A percentile compares a stretch with the other conserved stretches of the same genome.
These are phyloP conservation scores for Leptinotarsa lineolata DNA, from an alignment of 1,140 invertebrate species.

Conservation along the genomic window DNA sequence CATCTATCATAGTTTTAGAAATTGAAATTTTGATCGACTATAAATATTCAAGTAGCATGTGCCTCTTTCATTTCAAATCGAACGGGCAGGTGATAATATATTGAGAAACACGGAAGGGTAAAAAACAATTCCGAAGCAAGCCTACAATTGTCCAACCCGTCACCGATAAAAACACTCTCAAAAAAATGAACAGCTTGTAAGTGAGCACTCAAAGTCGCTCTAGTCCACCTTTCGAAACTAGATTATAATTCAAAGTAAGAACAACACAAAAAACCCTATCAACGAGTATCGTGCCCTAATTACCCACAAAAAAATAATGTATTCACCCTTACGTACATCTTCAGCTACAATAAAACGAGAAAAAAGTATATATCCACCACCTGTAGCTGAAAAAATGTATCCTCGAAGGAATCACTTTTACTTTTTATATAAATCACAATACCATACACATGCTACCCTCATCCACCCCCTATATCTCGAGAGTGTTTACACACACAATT, in stretches of 20 bases:
- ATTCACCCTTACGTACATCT: constrained; percentile 16
- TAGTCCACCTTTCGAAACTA: constrained; percentile 6
- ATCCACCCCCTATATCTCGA: constrained; percentile 28
- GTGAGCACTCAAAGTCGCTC: constrained; percentile 14
- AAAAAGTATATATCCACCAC: constrained; percentile 28
- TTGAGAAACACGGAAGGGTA: too few species aligned
- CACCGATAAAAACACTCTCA: too few species aligned
- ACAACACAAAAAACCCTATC: constrained; percentile 20
- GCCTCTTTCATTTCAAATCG: too few species aligned
- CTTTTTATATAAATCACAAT: constrained; percentile 34
- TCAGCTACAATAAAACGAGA: not conserved
- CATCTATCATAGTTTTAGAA: too few species aligned
- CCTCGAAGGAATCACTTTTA: constrained; percentile 30
- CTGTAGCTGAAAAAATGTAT: constrained; percentile 29
- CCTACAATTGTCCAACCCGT: too few species aligned
- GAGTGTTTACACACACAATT: constrained; percentile 28
- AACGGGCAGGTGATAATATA: too few species aligned
- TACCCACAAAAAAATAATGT: constrained; percentile 28
- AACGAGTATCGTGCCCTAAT: constrained; percentile 25
- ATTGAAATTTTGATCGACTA: too few species aligned
- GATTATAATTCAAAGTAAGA: constrained; percentile 11
- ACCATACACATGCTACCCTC: constrained; percentile 31
- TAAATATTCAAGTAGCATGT: too few species aligned
- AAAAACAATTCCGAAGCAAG: too few species aligned
- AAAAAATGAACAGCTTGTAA: constrained; percentile 24